These are phyloP conservation scores for Tetanocera ferruginea DNA, from an alignment of 2,888 invertebrate species.

Conservation along the genomic window DNA sequence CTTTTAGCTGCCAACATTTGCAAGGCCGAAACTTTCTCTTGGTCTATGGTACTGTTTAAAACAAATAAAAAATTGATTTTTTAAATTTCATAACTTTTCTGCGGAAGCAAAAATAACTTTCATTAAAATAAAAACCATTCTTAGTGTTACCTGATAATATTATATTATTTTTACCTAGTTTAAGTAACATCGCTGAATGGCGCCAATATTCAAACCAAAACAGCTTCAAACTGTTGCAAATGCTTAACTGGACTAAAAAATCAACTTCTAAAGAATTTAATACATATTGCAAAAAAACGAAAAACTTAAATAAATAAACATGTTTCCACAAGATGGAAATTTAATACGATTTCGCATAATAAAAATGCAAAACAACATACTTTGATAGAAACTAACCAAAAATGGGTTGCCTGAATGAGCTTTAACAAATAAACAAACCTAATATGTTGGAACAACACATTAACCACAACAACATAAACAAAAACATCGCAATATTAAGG, in stretches of 20 bases:
- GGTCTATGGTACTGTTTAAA: no score
- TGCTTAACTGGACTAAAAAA: background rate
- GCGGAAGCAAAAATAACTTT: background rate
- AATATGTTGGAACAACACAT: constrained; percentile 14
- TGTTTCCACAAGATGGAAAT: constrained; percentile 1
- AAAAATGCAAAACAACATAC: background rate
- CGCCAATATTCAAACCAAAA: background rate
- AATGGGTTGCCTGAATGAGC: constrained; percentile 7
- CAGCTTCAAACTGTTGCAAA: background rate
- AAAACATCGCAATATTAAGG: background rate
- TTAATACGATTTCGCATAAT: constrained; percentile 9
- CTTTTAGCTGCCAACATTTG: no score
- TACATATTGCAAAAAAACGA: background rate
- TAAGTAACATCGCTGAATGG: background rate
- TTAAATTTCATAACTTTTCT: background rate
- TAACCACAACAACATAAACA: constrained; percentile 10
- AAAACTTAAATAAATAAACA: background rate
- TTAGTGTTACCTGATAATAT: no score
- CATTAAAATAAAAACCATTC: no score
- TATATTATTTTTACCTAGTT: background rate
- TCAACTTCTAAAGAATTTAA: background rate
- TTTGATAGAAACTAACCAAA: background rate
- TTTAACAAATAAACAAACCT: background rate
- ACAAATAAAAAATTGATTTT: background rate
- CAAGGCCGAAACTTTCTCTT: no score